Base-by-base conservation (phyloP, 2,797 vertebrate genomes). In the Labeo calbasu region DNA sequence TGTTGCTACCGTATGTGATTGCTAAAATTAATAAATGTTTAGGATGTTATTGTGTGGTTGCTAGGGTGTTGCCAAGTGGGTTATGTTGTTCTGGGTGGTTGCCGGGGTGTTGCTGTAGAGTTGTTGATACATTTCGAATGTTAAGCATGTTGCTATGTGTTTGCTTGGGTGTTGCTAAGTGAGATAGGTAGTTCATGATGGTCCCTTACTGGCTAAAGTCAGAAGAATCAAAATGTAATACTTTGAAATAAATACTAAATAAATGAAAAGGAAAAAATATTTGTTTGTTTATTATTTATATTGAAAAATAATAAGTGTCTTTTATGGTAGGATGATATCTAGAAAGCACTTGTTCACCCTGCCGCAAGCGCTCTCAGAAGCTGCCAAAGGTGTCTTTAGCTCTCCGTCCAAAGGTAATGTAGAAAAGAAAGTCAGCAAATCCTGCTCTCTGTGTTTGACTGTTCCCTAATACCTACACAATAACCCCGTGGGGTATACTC, bases 401-500 rank as follows among this genome's bases (percentile, higher is more conserved):
- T 84, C 82, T 84, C 78, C 25, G 55, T 87, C 84, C 75, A 79
- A 85, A 84, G 79, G 84, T 83, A 87, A 86, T 85, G 85, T 88
- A 87, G 86, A 88, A 86, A 87, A 83, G 84, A 84, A 89, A 81
- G 86, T 89, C 88, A 85, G 84, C 87, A 86, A 86, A 89, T 88
- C 82, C 88, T 87, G 82, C 88, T 88, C 84, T 86, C 51, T 88
- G 86, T 83, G 82, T 90, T 87, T 84, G 83, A 87, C 88, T 86
- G 81, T 85, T 82, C 82, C 83, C 77, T 88, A 88, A 90, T 88
- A 90, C 88, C 91, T 91, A 90, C 89, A 89, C 86, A 87, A 89
- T 90, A 90, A 91, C 87, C 90, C 91, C 89, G 85, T 89, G 88
- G 89, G 91, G 91, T 90, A 89, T 90, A 88, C 85, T 87, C 77